A percentile compares a stretch with the other conserved stretches of the same genome.
Conservation (phyloP, 2,113 vertebrate genomes). For the Ochotona curzoniae region DNA sequence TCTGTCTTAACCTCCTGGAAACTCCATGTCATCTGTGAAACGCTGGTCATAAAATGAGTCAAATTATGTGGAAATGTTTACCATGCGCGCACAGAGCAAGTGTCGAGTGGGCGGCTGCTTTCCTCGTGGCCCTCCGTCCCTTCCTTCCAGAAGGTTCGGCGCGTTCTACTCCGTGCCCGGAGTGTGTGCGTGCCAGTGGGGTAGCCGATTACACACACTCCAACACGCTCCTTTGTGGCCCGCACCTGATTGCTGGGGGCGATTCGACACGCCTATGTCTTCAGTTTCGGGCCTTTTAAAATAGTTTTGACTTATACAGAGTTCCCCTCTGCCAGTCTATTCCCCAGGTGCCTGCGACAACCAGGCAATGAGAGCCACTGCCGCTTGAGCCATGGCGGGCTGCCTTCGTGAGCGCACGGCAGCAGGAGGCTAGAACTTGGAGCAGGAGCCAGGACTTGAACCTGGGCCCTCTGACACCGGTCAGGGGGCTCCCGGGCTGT, state of each 20-base stretch:
- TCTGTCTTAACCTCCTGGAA: slow-evolving; percentile 28
- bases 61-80: neutral
- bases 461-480: no score
- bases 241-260: neutral
- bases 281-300: no score
- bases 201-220: neutral
- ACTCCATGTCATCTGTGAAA: slow-evolving; percentile 3
- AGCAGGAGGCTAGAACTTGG: no score
- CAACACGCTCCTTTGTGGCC: neutral
- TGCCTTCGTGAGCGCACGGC: no score
- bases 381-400: no score
- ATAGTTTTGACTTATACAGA: no score
- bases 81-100: neutral
- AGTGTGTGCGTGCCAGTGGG: neutral
- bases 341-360: no score
- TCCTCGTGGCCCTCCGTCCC: neutral
- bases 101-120: neutral
- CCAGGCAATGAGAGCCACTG: no score
- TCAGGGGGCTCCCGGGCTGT: no score
- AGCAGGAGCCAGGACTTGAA: no score
- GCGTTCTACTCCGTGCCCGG: neutral
- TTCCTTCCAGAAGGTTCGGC: neutral
- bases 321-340: no score
- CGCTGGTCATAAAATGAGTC: neutral
- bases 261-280: neutral